Evolutionary conservation across 1,140 invertebrate genomes (phyloP), one percentile per base, ranked within the genome.

Genomic region (Chrysomallon squamiferum): DNA sequence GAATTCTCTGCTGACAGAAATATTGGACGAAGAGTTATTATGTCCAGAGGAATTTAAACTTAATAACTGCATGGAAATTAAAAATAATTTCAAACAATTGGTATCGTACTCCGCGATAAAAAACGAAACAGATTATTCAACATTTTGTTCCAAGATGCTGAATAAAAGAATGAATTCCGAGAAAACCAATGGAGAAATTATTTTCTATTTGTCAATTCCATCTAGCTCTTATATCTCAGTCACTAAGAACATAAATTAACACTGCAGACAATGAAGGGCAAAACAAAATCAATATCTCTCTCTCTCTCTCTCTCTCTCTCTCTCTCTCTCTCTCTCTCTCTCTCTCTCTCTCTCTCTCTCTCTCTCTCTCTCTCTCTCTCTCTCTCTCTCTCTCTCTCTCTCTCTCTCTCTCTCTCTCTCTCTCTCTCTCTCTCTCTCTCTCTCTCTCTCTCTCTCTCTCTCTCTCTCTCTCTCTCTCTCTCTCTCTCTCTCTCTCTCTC

Each of bases 201-300:
- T 84, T 25, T 70, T 85, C 35, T 85, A 84, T 64, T 50, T 85
- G 29, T 78, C 84, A 15, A 72, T 84, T 52, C 78, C 82, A 7
- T 78, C 84, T 15, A 77, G 65, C 32, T 63, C 74, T 0, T 85
- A 84, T 69, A 59, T 68, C 0, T 66, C 64, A 27, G 77, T 75
- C 20, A 41, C 77, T 57, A 33, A 67, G 22, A 66, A 58, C 33
- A 71, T 85, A 2, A 60, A 78, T 50, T 70, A 77, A 15, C 62
- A 79, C 47, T 79, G 82, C 61, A 68, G 71, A 30, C 66, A 75
- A 18, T 43, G 49, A 25, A 43, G 58, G 59, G 62, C n/a, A 59
- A 59, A 0, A 57, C 65, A 11, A 75, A 74, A 62, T n/a, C n/a
- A n/a, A n/a, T n/a, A n/a, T n/a, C n/a, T n/a, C n/a, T n/a, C n/a